Evolutionary conservation across 2,113 vertebrate genomes (phyloP).

Genomic region (Romanogobio albipinnatus): DNA sequence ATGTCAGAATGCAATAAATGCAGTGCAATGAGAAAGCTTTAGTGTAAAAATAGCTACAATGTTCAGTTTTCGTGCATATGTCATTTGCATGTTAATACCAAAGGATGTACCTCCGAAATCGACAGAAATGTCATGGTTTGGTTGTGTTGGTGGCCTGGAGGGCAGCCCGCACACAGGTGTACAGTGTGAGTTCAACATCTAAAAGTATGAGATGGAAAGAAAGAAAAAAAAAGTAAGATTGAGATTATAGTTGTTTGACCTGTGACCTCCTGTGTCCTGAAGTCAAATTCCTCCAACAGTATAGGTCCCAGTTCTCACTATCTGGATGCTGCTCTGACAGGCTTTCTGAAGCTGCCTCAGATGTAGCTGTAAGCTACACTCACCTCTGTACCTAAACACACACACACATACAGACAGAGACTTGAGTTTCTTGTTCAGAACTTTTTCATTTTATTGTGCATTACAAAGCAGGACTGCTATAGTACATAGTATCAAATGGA

Average conservation of each 20-base stretch:
- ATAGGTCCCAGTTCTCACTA: conserved; percentile 5
- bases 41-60: not conserved
- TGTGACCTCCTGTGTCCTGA: conserved; percentile 8
- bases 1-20: not conserved
- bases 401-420: not conserved
- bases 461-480: not conserved
- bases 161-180: not conserved
- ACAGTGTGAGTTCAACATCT: not conserved
- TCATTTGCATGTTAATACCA: not conserved
- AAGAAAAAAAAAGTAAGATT: not conserved
- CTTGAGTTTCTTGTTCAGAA: not conserved
- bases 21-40: not conserved
- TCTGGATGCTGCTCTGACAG: not conserved
- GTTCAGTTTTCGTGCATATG: not conserved
- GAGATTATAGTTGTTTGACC: conserved; percentile 1
- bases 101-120: not conserved
- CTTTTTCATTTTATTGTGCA: not conserved
- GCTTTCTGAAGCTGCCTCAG: not conserved
- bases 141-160: not conserved
- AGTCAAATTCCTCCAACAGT: conserved; percentile 4
- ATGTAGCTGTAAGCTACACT: not conserved
- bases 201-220: not conserved
- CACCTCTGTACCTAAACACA: not conserved
- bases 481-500: too few species aligned
- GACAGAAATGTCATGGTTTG: not conserved